These are phyloP conservation scores for Therioaphis trifolii DNA, from an alignment of 2,888 invertebrate species.

Conservation along the genomic window DNA sequence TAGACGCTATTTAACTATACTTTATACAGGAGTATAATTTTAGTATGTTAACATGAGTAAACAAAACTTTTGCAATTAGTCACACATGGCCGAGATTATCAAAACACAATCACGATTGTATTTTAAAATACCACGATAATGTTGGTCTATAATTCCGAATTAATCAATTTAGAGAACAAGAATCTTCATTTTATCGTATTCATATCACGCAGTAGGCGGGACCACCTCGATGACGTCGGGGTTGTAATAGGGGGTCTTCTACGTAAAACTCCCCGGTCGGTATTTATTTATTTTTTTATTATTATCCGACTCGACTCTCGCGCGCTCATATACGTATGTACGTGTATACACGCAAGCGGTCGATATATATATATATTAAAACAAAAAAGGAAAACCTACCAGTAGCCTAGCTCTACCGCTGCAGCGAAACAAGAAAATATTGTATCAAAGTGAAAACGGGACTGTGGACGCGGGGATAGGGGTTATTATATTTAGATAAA, in stretches of 20 bases:
- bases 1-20: too few relatives aligned
- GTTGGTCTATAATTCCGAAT: too few relatives aligned
- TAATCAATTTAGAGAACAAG: too few relatives aligned
- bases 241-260: conserved; percentile 23
- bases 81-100: too few relatives aligned
- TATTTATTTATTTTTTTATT: conserved; percentile 35
- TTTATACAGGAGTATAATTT: too few relatives aligned
- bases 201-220: conserved; percentile 26
- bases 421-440: conserved; percentile 56
- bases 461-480: conserved; percentile 18
- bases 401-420: not conserved
- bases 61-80: too few relatives aligned
- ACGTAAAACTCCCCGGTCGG: conserved; percentile 26
- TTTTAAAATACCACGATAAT: too few relatives aligned
- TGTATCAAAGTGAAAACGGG: conserved; percentile 58
- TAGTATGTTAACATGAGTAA: too few relatives aligned
- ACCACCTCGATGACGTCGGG: not conserved
- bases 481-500: conserved; percentile 60
- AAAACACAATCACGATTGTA: too few relatives aligned
- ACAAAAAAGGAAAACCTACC: not conserved
- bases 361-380: conserved; percentile 36
- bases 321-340: not conserved
- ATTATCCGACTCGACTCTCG: conserved; percentile 14
- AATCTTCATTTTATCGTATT: conserved; percentile 42
- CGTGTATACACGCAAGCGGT: not conserved